Evolutionary conservation across 2,888 invertebrate genomes (phyloP).

Genomic region (Tetragonisca angustula): DNA sequence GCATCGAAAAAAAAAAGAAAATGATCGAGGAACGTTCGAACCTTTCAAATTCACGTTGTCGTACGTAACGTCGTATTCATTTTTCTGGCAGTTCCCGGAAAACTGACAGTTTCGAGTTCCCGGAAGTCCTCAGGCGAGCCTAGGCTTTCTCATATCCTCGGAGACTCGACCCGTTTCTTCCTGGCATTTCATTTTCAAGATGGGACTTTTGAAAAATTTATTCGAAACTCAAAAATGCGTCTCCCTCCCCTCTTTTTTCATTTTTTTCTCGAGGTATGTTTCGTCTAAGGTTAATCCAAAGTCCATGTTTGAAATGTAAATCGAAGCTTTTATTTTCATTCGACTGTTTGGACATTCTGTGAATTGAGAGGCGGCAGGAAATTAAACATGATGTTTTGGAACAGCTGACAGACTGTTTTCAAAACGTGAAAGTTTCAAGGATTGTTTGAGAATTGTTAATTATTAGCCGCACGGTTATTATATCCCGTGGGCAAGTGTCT

Average conservation of each 20-base stretch:
- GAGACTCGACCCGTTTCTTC: slow-evolving; percentile 40
- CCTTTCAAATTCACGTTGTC: not conserved
- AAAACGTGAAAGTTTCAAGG: not conserved
- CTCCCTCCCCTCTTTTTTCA: not conserved
- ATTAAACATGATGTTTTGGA: not conserved
- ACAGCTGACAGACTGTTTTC: too few relatives aligned
- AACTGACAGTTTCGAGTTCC: not conserved
- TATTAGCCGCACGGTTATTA: not conserved
- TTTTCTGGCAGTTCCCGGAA: not conserved
- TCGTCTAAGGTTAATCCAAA: too few relatives aligned
- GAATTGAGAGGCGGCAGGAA: not conserved
- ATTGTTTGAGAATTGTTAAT: not conserved
- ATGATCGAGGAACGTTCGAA: not conserved
- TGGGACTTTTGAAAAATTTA: slow-evolving; percentile 45
- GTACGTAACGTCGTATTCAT: not conserved
- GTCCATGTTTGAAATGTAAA: too few relatives aligned
- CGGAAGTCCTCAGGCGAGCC: not conserved
- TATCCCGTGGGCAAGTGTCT: not conserved
- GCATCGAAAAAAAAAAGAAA: not conserved
- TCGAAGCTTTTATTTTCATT: too few relatives aligned
- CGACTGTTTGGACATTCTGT: not conserved
- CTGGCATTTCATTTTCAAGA: slow-evolving; percentile 25
- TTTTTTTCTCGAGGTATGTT: not conserved
- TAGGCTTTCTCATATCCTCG: slow-evolving; percentile 6
- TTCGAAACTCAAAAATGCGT: not conserved